Base-by-base conservation (phyloP, 2,888 invertebrate genomes). In the Xestobium rufovillosum region DNA sequence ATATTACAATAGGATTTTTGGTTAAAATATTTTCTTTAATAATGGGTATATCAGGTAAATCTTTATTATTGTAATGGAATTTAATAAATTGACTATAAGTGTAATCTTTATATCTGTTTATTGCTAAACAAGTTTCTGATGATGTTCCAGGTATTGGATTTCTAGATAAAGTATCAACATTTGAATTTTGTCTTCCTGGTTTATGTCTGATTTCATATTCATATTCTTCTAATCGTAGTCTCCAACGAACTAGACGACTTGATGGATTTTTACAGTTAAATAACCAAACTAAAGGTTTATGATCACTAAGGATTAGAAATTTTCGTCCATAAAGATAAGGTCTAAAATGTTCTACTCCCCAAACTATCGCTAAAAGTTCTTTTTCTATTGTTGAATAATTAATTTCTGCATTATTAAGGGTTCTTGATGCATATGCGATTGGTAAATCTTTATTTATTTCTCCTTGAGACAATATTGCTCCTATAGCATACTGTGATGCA, bases 381-480 rank as follows among this genome's bases (percentile, higher is more conserved):
- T 48, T 50, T 41, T 62, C 56, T 2, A 46, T 57, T 3, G 53
- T 55, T 1, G 45, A 41, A 33, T 61, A 61, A 32, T 56, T 61
- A 10, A 11, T 13, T 48, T 60, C 57, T 0, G 50, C 40, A 26
- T 48, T 40, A 36, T 50, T 59, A 14, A 53, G 34, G 0, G 51
- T 53, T 33, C 57, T 34, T n/a, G 50, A 50, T 3, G 51, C 50
- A 37, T 52, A 63, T 55, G n/a, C n/a, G n/a, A n/a, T n/a, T n/a
- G n/a, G n/a, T n/a, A n/a, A n/a, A n/a, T n/a, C n/a, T n/a, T n/a
- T n/a, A n/a, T n/a, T n/a, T n/a, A n/a, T n/a, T n/a, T n/a, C n/a
- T n/a, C n/a, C n/a, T n/a, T n/a, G n/a, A 2, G 48, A 47, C 6
- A 61, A 19, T 0, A 61, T 46, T 0, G 45, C 47, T 3, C 55